These are phyloP conservation scores for Pachliopta kotzebuea DNA, from an alignment of 2,888 invertebrate genomes.

Conservation along the genomic window DNA sequence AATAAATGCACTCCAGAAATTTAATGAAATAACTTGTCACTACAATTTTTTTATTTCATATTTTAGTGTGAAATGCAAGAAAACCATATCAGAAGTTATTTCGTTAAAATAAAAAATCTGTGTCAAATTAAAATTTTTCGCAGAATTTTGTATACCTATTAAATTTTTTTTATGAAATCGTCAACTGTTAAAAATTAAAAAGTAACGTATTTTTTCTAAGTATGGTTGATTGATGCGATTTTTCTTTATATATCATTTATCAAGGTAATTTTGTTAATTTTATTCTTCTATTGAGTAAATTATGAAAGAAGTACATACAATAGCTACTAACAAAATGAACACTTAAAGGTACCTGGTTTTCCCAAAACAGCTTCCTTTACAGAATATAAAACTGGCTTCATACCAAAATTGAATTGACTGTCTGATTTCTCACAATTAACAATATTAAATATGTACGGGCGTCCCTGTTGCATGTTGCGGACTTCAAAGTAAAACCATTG, in stretches of 20 bases:
- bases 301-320: background rate
- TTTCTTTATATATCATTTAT: background rate
- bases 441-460: slow-evolving; percentile 90
- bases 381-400: slow-evolving; percentile 94
- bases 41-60: no score
- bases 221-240: background rate
- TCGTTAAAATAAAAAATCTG: no score
- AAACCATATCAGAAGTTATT: no score
- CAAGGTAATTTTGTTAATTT: background rate
- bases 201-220: background rate
- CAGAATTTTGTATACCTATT: background rate
- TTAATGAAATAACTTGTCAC: background rate
- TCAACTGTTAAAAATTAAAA: background rate
- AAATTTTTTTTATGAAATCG: background rate
- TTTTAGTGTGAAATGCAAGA: no score
- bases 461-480: slow-evolving; percentile 85
- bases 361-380: slow-evolving; percentile 84
- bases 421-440: slow-evolving; percentile 93
- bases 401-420: slow-evolving; percentile 93
- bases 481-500: slow-evolving; percentile 97
- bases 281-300: background rate
- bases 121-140: no score
- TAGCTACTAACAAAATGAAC: slow-evolving; percentile 12
- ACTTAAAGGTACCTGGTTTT: slow-evolving; percentile 58
- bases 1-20: background rate